Evolutionary conservation across 2,797 vertebrate genomes (phyloP), one percentile per base, ranked within the genome.

Genomic region (Sphenopsis melanotis): DNA sequence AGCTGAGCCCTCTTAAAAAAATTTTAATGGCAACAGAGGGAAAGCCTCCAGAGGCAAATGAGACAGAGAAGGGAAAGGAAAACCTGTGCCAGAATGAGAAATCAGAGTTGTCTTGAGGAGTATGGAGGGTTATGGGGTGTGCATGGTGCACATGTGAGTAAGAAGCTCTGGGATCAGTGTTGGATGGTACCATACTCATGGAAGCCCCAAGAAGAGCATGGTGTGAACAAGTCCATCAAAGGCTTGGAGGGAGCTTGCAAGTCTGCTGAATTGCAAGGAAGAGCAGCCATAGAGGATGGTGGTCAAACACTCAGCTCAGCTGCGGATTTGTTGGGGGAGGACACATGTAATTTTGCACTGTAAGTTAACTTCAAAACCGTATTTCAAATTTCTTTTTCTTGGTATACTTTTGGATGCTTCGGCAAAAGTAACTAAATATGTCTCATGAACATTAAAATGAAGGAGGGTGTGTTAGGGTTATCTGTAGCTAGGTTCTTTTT

Each of bases 281-380:
- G 15, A 84, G 26, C 24, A 47, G 41, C 22, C 52, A 39, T 14
- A 29, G 7, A 3, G 16, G 10, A 20, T 15, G 9, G 23, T 6
- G 15, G 53, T 60, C 47, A 65, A 46, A 70, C 17, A n/a, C 16
- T 22, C n/a, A 53, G 30, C 41, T 56, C 37, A 34, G 30, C n/a
- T 34, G 32, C 23, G 27, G 12, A 15, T 10, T 4, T 10, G 6
- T 1, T 36, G 17, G 4, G 10, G 15, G 10, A 81, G 14, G 41
- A 24, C 16, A 32, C 14, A 3, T 0, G 0, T 10, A 30, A 20
- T 26, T 87, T 56, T 34, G 49, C 13, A 10, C 14, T 36, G 7
- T 17, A 37, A 5, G 9, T 59, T 44, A 75, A 79, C 9, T 56
- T 32, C 7, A 87, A 71, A 84, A 44, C 6, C 10, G 74, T 34